Evolutionary conservation across 92 coral and sea anemone genomes (phyloP), one percentile per base, ranked within the genome.

Genomic region (Galaxea fascicularis): DNA sequence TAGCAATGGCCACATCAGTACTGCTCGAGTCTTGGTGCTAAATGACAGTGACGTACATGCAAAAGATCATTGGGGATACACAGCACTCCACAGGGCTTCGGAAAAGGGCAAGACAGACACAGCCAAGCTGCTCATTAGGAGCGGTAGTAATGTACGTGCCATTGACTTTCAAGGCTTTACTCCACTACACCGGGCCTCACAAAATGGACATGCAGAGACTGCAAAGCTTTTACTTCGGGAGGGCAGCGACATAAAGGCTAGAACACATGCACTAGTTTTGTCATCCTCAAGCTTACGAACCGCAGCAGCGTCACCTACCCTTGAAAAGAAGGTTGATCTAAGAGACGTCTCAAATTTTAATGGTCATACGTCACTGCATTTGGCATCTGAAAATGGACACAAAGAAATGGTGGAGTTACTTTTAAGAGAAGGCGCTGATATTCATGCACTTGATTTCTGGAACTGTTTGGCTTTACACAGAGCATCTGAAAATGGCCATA

Each of bases 41-140:
- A 73, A 83, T 56, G 81, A 77, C 16, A 78, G 86, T 24, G 77
- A 73, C 24, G 84, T 86, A 7, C 82, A 62, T 18, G 90, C 82
- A 0, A 39, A 64, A 21, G 98, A 93, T 56, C 65, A 30, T 18
- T 83, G 84, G 86, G 98, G 98, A 22, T 93, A 91, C 79, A 91
- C 94, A 0, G 88, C 98, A 16, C 90, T 93, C 11, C 98, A 93
- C 64, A 82, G 98, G 16, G 98, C 98, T n/a, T 83, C 98, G 6
- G 98, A 93, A 47, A 91, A 91, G 20, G 98, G 98, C 1, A 93
- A 91, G 76, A 65, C 78, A 12, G 74, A 82, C 8, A 79, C 93
- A 8, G 82, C 88, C 13, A 65, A 83, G 52, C 54, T 91, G 47
- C 86, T 93, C n/a, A 79, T 91, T 16, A 74, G 87, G 45, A 44